These are phyloP conservation scores for Bothrops jararaca DNA, from an alignment of 2,113 vertebrate species.

Conservation along the genomic window DNA sequence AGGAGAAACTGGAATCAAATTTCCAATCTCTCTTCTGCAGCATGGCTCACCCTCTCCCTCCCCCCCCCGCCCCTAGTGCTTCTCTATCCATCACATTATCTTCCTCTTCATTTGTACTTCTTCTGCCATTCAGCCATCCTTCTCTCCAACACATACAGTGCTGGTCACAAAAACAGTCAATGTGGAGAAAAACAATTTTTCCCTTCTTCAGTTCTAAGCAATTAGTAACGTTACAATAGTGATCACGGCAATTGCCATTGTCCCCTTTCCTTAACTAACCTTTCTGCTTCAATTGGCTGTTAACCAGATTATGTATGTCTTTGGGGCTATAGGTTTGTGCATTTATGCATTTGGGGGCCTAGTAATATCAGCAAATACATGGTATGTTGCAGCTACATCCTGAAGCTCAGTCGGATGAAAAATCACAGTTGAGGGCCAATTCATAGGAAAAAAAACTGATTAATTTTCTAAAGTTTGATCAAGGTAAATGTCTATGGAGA, in stretches of 20 bases:
- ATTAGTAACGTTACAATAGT: neutral
- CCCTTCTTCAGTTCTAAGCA: neutral
- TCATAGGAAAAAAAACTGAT: neutral
- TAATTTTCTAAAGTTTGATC: neutral
- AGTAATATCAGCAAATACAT: neutral
- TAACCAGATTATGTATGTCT: neutral
- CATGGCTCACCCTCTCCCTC: neutral
- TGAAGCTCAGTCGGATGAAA: neutral
- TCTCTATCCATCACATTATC: neutral
- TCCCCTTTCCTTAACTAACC: neutral
- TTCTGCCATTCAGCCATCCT: neutral
- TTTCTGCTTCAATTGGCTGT: neutral
- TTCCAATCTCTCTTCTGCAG: neutral
- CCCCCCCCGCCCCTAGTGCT: neutral
- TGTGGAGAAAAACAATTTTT: neutral
- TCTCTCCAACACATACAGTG: neutral
- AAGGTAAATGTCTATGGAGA: neutral
- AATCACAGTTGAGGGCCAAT: neutral
- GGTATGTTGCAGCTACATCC: no score
- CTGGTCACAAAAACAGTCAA: neutral
- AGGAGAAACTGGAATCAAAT: neutral
- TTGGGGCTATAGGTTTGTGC: no score
- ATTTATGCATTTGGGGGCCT: neutral
- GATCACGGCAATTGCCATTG: neutral
- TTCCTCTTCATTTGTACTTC: neutral